Percentiles rank a stretch among this genome's conserved stretches.
Conservation (phyloP, 2,888 invertebrate genomes). For the Aphidoletes aphidimyza region DNA sequence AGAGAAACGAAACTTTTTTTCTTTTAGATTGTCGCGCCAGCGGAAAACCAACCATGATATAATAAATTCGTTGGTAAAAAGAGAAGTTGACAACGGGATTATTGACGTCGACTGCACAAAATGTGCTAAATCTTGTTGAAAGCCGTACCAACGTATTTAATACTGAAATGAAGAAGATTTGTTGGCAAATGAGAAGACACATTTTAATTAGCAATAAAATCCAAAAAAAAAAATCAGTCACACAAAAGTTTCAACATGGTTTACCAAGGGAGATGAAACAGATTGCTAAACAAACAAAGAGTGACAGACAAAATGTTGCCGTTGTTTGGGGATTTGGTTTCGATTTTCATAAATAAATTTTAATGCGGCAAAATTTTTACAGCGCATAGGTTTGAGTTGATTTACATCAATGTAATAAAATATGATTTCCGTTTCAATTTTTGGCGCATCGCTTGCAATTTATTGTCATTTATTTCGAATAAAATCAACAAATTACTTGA, state of each 20-base stretch:
- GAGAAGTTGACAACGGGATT: background rate
- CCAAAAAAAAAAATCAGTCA: background rate
- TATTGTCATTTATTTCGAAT: slow-evolving; percentile 33
- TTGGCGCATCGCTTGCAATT: background rate
- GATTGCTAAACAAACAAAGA: slow-evolving; percentile 29
- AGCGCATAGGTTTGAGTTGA: background rate
- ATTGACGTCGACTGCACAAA: background rate
- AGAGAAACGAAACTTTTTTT: slow-evolving; percentile 25
- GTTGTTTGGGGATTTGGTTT: background rate
- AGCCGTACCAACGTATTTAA: background rate
- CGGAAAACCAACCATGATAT: background rate
- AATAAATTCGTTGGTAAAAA: slow-evolving; percentile 22
- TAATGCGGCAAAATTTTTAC: no score
- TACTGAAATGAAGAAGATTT: background rate
- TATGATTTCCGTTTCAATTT: slow-evolving; percentile 1
- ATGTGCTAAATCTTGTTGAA: background rate
- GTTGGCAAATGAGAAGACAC: background rate
- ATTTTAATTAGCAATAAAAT: slow-evolving; percentile 54
- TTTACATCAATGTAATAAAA: slow-evolving; percentile 51
- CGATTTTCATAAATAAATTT: background rate
- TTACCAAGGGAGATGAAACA: background rate
- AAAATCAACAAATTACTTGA: background rate
- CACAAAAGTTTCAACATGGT: no score
- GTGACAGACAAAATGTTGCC: slow-evolving; percentile 17
- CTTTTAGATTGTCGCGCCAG: no score